Evolutionary conservation across 2,888 invertebrate genomes (phyloP), one percentile per base, ranked within the genome.

Genomic region (Drosophila kanekoi): DNA sequence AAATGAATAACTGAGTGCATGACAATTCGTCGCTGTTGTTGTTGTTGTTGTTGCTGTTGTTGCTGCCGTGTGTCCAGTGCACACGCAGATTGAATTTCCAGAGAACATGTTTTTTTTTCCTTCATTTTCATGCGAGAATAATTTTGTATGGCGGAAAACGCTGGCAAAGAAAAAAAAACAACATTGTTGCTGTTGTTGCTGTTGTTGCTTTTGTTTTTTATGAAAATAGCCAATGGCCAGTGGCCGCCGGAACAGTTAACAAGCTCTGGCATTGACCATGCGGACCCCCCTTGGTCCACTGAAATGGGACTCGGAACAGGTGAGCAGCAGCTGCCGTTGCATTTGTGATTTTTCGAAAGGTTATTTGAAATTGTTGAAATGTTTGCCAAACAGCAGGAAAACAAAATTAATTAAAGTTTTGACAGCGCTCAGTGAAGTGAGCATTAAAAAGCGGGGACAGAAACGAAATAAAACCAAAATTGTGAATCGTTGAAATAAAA

Each of bases 101-200:
- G 47, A 79, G 85, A 87, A 87, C 87, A 87, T 84, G 89, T 81
- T 86, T 86, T 66, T 72, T 62, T 81, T 86, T 86, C 63, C 69
- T 62, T 66, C 63, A 76, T 87, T 86, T 84, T 89, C 85, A 86
- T 87, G 89, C 81, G 74, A 86, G 87, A 86, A 86, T 89, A 72
- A 84, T 74, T 84, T 77, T 66, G 66, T 73, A 70, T 79, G 77
- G 77, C 81, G 78, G 87, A 78, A 86, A 87, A 68, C 69, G 67
- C 33, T 71, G 58, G 68, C 14, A 52, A 45, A 47, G 57, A 48
- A 58, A 66, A 75, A 61, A 60, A 75, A 62, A 58, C 56, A 71
- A 70, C 32, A 44, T 66, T 67, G 53, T 56, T 60, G 32, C 49
- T 52, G 61, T 33, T 37, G 13, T 16, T 28, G 18, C 14, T 49